Evolutionary conservation across 2,113 vertebrate genomes (phyloP), one percentile per base, ranked within the genome.

Genomic region (Cinclus cinclus): DNA sequence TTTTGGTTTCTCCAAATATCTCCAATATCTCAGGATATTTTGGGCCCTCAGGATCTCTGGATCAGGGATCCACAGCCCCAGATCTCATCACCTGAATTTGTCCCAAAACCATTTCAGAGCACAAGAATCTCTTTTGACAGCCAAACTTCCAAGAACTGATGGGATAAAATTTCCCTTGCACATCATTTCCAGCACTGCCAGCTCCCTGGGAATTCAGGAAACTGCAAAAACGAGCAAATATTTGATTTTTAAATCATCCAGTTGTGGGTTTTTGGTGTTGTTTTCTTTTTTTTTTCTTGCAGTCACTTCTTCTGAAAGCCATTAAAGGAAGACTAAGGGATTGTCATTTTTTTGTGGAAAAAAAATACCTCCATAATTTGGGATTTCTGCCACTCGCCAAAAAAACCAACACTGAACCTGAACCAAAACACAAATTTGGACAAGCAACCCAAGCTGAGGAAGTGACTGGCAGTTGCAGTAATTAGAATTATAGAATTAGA

Each of bases 271-370:
- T 55, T 19, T 76, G n/a, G n/a, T n/a, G n/a, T 37, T 37, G 7
- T 37, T 37, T 37, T 37, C 8, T 37, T 37, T 37, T 37, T 37
- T 37, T 37, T 37, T 37, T 37, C 35, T 33, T 21, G 1, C 70
- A 56, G 46, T 10, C 7, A 31, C 64, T 69, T 28, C 5, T 39
- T 59, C 5, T 69, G 55, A 60, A 69, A 65, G 15, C 13, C 79
- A 15, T 31, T 37, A 24, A 64, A 84, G 35, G 59, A 67, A 87
- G 11, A 15, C 31, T 47, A 76, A 44, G 3, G 18, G 7, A 19
- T 52, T 74, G 50, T 11, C 13, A 3, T 28, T 74, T 11, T 11
- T 1, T 6, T 0, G 7, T 20, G 27, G 10, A 6, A 1, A 2
- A 14, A n/a, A 39, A 7, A 11, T 8, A 18, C 9, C 46, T 46